Evolutionary conservation across 2,888 invertebrate species (phyloP).

Genomic region (Bimastos eiseni): DNA sequence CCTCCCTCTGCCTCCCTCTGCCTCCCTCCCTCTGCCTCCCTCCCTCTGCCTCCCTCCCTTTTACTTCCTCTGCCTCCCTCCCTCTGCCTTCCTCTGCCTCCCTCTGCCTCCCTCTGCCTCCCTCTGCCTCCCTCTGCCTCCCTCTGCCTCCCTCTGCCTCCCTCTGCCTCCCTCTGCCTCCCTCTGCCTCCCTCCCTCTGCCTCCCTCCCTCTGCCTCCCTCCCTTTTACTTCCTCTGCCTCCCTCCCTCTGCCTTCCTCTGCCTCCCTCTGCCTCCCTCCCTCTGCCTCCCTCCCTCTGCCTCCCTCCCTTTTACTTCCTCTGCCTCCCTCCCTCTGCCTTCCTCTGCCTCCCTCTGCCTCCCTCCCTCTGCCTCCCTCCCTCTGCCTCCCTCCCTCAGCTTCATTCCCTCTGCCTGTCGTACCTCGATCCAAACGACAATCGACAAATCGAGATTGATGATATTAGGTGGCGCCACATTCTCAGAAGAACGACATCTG

Average conservation of each 20-base stretch:
- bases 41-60: too few relatives aligned
- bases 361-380: not conserved
- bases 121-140: not conserved
- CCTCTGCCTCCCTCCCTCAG: too few relatives aligned
- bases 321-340: too few relatives aligned
- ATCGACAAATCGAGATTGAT: slow-evolving; percentile 1
- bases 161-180: not conserved
- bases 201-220: not conserved
- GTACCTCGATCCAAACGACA: not conserved
- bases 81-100: not conserved
- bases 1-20: not conserved
- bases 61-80: not conserved
- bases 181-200: not conserved
- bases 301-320: not conserved
- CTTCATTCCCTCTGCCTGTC: not conserved
- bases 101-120: not conserved
- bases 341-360: not conserved
- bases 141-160: not conserved
- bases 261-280: not conserved
- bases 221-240: not conserved
- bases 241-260: too few relatives aligned
- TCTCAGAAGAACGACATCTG: not conserved
- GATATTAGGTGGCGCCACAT: not conserved
- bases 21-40: not conserved
- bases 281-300: too few relatives aligned